Conservation (phyloP, 1,140 invertebrate genomes). For the Propsilocerus akamusi region DNA sequence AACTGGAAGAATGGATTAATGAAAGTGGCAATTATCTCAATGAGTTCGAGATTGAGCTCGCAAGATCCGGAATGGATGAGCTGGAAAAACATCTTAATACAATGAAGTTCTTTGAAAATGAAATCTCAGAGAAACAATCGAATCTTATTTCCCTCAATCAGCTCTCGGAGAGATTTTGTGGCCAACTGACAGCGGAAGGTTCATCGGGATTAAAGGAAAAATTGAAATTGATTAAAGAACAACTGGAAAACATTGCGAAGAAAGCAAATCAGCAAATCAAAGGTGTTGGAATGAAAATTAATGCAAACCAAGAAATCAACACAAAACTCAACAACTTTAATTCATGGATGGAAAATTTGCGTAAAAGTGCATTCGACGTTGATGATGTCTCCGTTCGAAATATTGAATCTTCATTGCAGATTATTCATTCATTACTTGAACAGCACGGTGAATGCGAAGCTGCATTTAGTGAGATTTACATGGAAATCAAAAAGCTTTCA, state of each 20-base stretch:
- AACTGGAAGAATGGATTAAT: constrained; percentile 52
- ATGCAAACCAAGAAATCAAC: constrained; percentile 67
- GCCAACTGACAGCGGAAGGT: constrained; percentile 56
- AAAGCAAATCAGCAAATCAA: constrained; percentile 53
- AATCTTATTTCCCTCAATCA: constrained; percentile 62
- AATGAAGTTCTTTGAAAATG: constrained; percentile 59
- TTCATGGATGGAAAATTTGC: constrained; percentile 64
- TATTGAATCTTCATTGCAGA: constrained; percentile 56
- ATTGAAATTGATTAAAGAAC: constrained; percentile 49
- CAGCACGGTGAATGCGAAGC: constrained; percentile 64
- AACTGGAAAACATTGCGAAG: constrained; percentile 50
- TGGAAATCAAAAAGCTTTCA: constrained; percentile 62
- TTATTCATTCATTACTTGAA: constrained; percentile 56
- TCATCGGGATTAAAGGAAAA: constrained; percentile 46
- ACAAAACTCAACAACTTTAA: constrained; percentile 62
- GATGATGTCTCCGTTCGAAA: constrained; percentile 63
- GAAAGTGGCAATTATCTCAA: constrained; percentile 38
- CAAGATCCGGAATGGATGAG: constrained; percentile 46
- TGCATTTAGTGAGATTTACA: constrained; percentile 51
- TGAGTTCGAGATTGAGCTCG: constrained; percentile 33
- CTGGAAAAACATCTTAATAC: constrained; percentile 49
- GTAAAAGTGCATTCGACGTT: constrained; percentile 51
- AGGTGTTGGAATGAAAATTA: constrained; percentile 56
- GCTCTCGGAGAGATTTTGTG: constrained; percentile 54
- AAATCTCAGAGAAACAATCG: constrained; percentile 61